Base-by-base conservation (phyloP, 2,888 invertebrate species). In the Cantharis flavilabris region DNA sequence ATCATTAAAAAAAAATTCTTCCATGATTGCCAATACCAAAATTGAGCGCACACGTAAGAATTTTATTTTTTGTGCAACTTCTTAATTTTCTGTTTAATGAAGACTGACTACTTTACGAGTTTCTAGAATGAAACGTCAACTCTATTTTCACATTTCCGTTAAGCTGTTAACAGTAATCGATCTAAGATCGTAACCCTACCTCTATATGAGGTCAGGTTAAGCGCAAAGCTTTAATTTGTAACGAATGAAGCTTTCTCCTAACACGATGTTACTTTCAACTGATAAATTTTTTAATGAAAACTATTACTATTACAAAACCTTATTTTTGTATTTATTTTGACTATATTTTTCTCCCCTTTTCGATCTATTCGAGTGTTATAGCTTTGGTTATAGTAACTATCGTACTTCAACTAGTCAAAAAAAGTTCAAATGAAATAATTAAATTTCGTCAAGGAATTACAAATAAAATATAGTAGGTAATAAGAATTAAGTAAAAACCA, bases 131-230 rank as follows among this genome's bases (percentile, higher is more conserved):
- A 79, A 79, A 78, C 79, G 79, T 80, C 80, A 79, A 77, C 77
- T 79, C 70, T 79, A 79, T 76, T 79, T 76, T 79, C 78, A 77
- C 78, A 80, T 82, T 81, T 82, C 78, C 79, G 70, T 79, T 79
- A 81, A 80, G 80, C 78, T 82, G 80, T 82, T 82, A 81, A 79
- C 76, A 77, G 82, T 80, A 80, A 82, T 81, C 81, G 82, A 82
- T 82, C 81, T 74, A 65, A 69, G 79, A 79, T 79, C 76, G 79
- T 79, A 76, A 79, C 74, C 74, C 76, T 79, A 79, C 74, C 76
- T 49, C 49, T 78, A 76, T 76, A 78, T 78, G 78, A 73, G 78
- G 76, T 67, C 75, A 75, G 72, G 75, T 78, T 78, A 78, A 78
- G 75, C 73, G 78, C 73, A 18, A 23, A 72, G 74, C 72, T 74